phyloP scores from a whole-genome alignment of 2,113 vertebrate genomes.

The Epinephelus moara region DNA sequence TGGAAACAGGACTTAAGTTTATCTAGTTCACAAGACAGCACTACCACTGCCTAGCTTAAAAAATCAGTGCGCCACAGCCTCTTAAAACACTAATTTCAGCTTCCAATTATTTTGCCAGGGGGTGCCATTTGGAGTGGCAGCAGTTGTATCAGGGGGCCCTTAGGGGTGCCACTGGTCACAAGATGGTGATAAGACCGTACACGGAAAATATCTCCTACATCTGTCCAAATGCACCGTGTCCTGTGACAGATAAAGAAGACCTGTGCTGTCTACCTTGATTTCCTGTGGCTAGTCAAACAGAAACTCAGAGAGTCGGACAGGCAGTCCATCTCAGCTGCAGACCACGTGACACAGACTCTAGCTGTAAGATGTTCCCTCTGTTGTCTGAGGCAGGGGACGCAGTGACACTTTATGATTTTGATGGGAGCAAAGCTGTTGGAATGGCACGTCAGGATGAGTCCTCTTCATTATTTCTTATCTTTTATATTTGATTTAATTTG shows the following conservation, averaged over 20 bases:
- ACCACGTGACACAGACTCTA: slow-evolving; percentile 52
- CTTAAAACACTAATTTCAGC: too few species aligned
- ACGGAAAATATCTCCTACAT: slow-evolving; percentile 8
- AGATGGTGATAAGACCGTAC: background rate
- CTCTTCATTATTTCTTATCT: background rate
- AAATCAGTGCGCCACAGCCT: too few species aligned
- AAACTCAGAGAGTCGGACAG: slow-evolving; percentile 44
- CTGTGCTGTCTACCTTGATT: slow-evolving; percentile 26
- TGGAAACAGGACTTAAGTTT: too few species aligned
- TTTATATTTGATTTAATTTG: slow-evolving; percentile 4
- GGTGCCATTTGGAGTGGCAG: too few species aligned
- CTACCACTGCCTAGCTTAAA: too few species aligned
- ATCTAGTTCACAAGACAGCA: too few species aligned
- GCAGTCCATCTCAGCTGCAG: slow-evolving; percentile 50
- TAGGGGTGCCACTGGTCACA: too few species aligned
- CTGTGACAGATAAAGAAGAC: slow-evolving; percentile 50
- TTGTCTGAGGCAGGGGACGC: slow-evolving; percentile 40
- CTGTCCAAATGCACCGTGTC: slow-evolving; percentile 34
- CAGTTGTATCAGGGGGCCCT: too few species aligned
- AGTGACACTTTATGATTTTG: slow-evolving; percentile 29
- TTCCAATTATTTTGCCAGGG: too few species aligned
- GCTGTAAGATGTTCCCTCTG: slow-evolving; percentile 26
- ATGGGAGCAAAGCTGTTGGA: background rate
- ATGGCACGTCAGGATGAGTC: background rate
- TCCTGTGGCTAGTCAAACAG: slow-evolving; percentile 49